These are phyloP conservation scores for Haliclona indistincta DNA, from an alignment of 37 sponge, comb jelly and placozoan species.

Conservation along the genomic window DNA sequence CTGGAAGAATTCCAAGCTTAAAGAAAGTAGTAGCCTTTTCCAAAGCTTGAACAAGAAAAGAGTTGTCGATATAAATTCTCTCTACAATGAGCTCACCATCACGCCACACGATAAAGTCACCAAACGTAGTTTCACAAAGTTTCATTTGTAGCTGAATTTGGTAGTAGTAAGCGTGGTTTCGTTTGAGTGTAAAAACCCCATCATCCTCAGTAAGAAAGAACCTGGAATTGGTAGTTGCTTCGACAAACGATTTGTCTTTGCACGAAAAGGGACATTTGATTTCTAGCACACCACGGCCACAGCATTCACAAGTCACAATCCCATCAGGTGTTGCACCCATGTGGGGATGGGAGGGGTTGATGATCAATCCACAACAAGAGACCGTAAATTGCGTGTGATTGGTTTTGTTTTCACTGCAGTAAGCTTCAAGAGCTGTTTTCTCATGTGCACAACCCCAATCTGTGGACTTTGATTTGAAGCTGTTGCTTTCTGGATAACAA, in stretches of 20 bases:
- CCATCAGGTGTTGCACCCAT: conserved; percentile 62
- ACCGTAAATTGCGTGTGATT: conserved; percentile 27
- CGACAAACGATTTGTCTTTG: conserved; percentile 14
- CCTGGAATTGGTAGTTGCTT: conserved; percentile 4
- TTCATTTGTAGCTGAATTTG: conserved; percentile 56
- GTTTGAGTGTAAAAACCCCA: neutral
- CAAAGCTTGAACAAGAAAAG: conserved; percentile 5
- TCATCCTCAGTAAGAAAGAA: conserved; percentile 16
- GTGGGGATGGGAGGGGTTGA: conserved; percentile 22
- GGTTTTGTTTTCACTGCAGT: neutral
- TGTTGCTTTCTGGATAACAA: conserved; percentile 49
- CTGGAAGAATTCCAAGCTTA: conserved; percentile 42
- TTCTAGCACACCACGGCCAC: conserved; percentile 55
- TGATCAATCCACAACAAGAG: conserved; percentile 24
- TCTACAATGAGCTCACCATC: conserved; percentile 20
- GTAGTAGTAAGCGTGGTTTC: conserved; percentile 37
- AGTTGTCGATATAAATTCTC: conserved; percentile 15
- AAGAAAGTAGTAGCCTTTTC: conserved; percentile 15
- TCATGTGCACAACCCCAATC: conserved; percentile 62
- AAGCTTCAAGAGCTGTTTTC: conserved; percentile 21
- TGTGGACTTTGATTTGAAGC: conserved; percentile 31
- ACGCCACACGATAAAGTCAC: conserved; percentile 56
- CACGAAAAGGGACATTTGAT: conserved; percentile 55
- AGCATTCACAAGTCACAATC: conserved; percentile 47
- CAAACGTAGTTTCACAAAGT: conserved; percentile 18